Conservation (phyloP, 2,797 vertebrate species). For the Fistularia tabacaria region DNA sequence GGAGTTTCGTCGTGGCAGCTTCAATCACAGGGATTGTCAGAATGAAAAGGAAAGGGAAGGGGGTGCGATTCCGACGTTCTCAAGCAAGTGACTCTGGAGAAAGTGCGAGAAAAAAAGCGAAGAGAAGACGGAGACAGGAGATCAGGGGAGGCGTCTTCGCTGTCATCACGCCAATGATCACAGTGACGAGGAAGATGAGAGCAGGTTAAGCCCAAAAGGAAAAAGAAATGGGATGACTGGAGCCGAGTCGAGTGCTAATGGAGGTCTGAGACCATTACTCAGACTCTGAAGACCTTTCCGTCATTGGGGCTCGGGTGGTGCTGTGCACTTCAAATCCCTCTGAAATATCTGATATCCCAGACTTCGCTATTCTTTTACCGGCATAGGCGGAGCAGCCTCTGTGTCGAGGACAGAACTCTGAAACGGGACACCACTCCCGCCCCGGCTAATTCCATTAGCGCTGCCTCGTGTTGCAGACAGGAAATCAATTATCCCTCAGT, state of each 20-base stretch:
- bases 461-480: no score
- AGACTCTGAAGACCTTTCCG: constrained; percentile 13
- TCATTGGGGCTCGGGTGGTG: neutral
- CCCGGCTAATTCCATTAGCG: no score
- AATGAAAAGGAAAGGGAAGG: constrained; percentile 9
- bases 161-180: constrained; percentile 12
- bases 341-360: no score
- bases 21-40: neutral
- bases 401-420: no score
- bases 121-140: constrained; percentile 5
- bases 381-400: no score
- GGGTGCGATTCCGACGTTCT: no score
- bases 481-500: no score
- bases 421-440: no score
- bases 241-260: constrained; percentile 46
- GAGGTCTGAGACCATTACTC: constrained; percentile 28
- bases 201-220: constrained; percentile 20
- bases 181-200: constrained; percentile 8
- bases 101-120: constrained; percentile 13
- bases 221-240: constrained; percentile 30
- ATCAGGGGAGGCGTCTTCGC: constrained; percentile 19
- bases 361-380: no score
- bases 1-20: constrained; percentile 3
- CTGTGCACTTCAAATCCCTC: no score
- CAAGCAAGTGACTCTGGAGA: neutral